Conservation (phyloP, 53 echinoderm and acorn worm genomes). For the Crossaster papposus region DNA sequence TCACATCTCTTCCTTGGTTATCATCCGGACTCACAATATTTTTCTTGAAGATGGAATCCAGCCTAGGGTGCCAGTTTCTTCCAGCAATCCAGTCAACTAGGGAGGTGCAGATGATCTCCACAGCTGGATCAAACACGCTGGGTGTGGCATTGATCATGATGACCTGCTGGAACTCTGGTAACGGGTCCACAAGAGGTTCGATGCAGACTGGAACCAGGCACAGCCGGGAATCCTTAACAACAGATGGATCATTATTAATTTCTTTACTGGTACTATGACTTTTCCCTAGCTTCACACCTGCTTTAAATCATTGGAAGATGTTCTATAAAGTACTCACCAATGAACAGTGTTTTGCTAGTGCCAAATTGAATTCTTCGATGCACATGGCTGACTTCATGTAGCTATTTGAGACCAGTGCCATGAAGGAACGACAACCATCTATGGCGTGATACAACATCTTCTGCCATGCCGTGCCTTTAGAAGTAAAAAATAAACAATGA, state of each 20-base stretch:
- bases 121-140: constrained; percentile 49
- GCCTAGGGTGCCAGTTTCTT: neutral
- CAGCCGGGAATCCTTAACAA: constrained; percentile 17
- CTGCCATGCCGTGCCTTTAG: constrained; percentile 88
- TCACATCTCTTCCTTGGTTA: neutral
- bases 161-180: constrained; percentile 59
- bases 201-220: constrained; percentile 66
- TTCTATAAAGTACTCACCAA: constrained; percentile 58
- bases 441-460: constrained; percentile 91
- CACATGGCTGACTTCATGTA: constrained; percentile 90
- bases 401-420: constrained; percentile 81
- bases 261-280: neutral
- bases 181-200: constrained; percentile 27
- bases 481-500: neutral
- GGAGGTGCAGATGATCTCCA: constrained; percentile 40
- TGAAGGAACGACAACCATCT: constrained; percentile 83
- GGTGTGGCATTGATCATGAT: constrained; percentile 64
- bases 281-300: neutral
- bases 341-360: constrained; percentile 79
- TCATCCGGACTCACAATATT: constrained; percentile 1
- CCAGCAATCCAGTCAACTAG: constrained; percentile 59
- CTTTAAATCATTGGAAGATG: too few relatives aligned
- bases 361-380: constrained; percentile 92
- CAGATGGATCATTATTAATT: neutral
- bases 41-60: constrained; percentile 35